phyloP scores from a whole-genome alignment of 1,140 invertebrate species.

The Tetragnatha versicolor region DNA sequence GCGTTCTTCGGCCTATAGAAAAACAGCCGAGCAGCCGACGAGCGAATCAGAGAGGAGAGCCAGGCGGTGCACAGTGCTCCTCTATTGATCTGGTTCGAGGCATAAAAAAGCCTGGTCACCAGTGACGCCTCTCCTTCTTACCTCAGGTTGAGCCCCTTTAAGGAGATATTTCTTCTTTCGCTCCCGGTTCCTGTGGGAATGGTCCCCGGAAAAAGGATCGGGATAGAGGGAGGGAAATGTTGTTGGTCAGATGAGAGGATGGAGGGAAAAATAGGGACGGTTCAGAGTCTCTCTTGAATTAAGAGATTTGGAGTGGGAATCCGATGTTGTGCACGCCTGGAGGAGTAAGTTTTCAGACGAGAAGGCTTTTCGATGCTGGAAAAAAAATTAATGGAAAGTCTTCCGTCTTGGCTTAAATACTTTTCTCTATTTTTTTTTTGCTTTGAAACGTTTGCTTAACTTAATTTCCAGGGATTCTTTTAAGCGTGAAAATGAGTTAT shows the following conservation, averaged over 20 bases:
- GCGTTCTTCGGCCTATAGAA: neutral
- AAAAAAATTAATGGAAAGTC: too few species aligned
- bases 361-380: neutral
- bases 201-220: too few species aligned
- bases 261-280: neutral
- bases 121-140: neutral
- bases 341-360: neutral
- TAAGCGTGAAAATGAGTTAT: too few species aligned
- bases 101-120: neutral
- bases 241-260: slow-evolving; percentile 1
- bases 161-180: neutral
- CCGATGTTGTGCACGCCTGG: neutral
- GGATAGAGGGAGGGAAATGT: slow-evolving; percentile 13
- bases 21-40: neutral
- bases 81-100: slow-evolving; percentile 11
- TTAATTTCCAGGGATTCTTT: too few species aligned
- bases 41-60: slow-evolving; percentile 3
- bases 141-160: neutral
- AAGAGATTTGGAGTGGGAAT: slow-evolving; percentile 6
- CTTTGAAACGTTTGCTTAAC: too few species aligned
- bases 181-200: too few species aligned
- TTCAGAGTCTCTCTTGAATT: slow-evolving; percentile 1
- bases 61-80: neutral
- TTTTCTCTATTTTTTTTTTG: too few species aligned
- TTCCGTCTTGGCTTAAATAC: too few species aligned